A percentile compares a stretch with the other conserved stretches of the same genome.
Conservation (phyloP, 2,113 vertebrate species). For the Myodes glareolus region DNA sequence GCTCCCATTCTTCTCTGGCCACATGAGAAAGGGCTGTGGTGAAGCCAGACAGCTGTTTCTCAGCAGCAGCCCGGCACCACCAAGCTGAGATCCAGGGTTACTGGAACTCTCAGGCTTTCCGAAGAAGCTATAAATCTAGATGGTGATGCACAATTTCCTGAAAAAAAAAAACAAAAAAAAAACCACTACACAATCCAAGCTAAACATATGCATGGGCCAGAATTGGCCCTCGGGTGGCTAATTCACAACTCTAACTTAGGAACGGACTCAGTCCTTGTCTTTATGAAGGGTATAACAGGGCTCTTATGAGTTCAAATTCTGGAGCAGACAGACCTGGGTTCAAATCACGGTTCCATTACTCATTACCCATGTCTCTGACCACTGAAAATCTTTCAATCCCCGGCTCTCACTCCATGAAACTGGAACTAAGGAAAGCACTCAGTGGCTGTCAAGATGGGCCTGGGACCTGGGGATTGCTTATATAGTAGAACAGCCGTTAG, state of each 20-base stretch:
- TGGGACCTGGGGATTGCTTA: not conserved
- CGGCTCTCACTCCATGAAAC: not conserved
- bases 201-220: conserved; percentile 58
- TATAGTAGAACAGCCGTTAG: not conserved
- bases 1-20: too few species aligned
- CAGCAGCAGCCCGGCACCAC: not conserved
- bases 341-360: not conserved
- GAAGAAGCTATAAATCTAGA: conserved; percentile 58
- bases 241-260: conserved; percentile 8
- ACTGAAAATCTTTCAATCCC: not conserved
- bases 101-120: conserved; percentile 20
- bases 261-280: conserved; percentile 46
- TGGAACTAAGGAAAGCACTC: not conserved
- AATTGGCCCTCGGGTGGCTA: conserved; percentile 29
- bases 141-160: conserved; percentile 66
- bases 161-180: conserved; percentile 36
- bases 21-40: not conserved
- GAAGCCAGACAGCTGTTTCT: not conserved
- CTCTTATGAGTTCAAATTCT: not conserved
- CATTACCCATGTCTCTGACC: not conserved
- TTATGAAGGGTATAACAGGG: not conserved
- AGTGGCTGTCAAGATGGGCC: not conserved
- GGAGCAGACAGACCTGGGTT: not conserved
- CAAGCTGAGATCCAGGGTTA: not conserved
- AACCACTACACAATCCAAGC: conserved; percentile 30